A percentile compares a stretch with the other conserved stretches of the same genome.
phyloP scores from a whole-genome alignment of 2,113 vertebrate genomes.

The Anhinga anhinga region DNA sequence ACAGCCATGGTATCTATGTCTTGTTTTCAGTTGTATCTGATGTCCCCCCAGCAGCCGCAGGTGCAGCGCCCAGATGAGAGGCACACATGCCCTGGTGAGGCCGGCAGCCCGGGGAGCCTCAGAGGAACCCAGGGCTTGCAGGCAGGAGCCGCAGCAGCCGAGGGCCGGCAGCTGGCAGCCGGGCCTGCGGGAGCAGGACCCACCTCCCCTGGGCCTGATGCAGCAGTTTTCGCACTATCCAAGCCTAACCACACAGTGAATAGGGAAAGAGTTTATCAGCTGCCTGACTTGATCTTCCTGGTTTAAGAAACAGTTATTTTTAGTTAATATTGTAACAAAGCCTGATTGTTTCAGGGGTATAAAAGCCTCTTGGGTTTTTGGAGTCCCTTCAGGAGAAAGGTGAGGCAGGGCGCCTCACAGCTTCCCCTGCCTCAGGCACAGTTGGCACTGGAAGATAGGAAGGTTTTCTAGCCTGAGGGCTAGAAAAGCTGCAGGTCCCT shows the following conservation, averaged over 20 bases:
- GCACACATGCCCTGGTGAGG: not conserved
- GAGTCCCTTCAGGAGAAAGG: not conserved
- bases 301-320: not conserved
- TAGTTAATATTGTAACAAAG: not conserved
- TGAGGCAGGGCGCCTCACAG: not conserved
- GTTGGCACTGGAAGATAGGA: rapidly evolving
- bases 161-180: not conserved
- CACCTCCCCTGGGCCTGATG: not conserved
- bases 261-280: not conserved
- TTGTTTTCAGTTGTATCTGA: not conserved
- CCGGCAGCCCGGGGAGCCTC: not conserved
- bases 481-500: not conserved
- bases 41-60: not conserved
- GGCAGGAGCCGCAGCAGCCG: not conserved
- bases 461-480: rapidly evolving
- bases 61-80: not conserved
- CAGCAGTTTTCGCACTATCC: no score
- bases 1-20: rapidly evolving
- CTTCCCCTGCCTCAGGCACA: not conserved
- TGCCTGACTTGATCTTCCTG: not conserved
- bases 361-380: not conserved
- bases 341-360: not conserved
- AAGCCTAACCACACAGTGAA: not conserved
- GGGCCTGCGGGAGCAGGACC: not conserved
- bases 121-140: not conserved